These are phyloP conservation scores for Ciconia boyciana DNA, from an alignment of 2,113 vertebrate genomes.

Conservation along the genomic window DNA sequence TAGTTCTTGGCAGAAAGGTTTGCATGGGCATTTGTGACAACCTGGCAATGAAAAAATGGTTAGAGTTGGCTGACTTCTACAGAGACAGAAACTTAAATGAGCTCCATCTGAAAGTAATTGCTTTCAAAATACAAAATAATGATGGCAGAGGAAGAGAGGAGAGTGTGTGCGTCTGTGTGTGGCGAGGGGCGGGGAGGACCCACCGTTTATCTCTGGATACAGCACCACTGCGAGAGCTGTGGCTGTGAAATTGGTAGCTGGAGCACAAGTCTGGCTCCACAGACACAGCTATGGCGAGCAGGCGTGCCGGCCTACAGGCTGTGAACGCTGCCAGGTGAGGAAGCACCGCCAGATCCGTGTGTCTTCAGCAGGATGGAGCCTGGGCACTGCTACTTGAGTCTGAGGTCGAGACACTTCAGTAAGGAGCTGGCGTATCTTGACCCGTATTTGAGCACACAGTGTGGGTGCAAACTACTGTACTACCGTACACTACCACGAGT, in stretches of 20 bases:
- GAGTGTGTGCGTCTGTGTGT: not conserved
- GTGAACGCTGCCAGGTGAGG: not conserved
- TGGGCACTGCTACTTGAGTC: rapidly evolving
- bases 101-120: slow-evolving; percentile 7
- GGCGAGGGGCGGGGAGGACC: rapidly evolving
- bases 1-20: slow-evolving; percentile 18
- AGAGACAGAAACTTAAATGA: not conserved
- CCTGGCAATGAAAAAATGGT: slow-evolving; percentile 31
- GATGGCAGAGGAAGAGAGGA: not conserved
- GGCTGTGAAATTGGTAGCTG: not conserved
- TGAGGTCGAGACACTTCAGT: rapidly evolving
- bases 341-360: rapidly evolving
- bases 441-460: rapidly evolving
- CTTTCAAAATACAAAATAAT: not conserved
- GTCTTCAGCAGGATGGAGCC: too few species aligned
- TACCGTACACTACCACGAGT: too few species aligned
- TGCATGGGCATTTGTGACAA: slow-evolving; percentile 47
- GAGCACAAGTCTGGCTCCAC: not conserved
- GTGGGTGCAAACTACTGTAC: too few species aligned
- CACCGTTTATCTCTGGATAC: not conserved
- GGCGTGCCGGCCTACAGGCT: not conserved
- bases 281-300: rapidly evolving
- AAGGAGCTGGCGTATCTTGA: not conserved
- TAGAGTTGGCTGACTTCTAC: not conserved
- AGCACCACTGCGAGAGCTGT: not conserved